Percentiles rank a stretch among this genome's conserved stretches.
phyloP scores from a whole-genome alignment of 2,888 invertebrate genomes.

The Archips crataeganus region DNA sequence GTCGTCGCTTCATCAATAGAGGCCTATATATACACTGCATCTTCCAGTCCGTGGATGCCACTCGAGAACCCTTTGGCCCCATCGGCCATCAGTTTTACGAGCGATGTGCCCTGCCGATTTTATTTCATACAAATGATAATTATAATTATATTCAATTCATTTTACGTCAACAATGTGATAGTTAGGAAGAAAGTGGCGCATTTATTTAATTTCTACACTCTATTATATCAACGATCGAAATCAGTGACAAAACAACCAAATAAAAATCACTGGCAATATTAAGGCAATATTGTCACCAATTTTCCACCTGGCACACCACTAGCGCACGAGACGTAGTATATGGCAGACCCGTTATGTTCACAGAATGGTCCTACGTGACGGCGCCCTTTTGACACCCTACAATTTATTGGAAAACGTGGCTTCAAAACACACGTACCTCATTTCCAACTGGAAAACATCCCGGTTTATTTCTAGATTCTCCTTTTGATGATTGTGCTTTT shows the following conservation, averaged over 20 bases:
- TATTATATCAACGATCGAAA: too few relatives aligned
- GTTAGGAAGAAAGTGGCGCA: too few relatives aligned
- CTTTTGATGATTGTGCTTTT: constrained; percentile 11
- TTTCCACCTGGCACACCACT: constrained; percentile 8
- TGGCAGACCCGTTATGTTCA: constrained; percentile 54
- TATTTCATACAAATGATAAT: too few relatives aligned
- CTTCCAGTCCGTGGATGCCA: too few relatives aligned
- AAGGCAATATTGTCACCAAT: not conserved
- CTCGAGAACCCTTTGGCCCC: too few relatives aligned
- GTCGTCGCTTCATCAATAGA: too few relatives aligned
- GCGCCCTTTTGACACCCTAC: constrained; percentile 60
- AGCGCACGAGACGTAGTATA: constrained; percentile 28
- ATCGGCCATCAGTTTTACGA: too few relatives aligned
- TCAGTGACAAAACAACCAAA: not conserved
- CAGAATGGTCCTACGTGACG: constrained; percentile 65
- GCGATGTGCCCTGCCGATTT: too few relatives aligned
- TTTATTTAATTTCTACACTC: too few relatives aligned
- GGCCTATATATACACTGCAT: too few relatives aligned
- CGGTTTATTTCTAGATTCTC: not conserved
- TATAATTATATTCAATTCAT: too few relatives aligned
- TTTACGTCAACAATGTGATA: too few relatives aligned
- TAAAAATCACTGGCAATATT: not conserved
- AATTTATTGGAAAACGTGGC: constrained; percentile 73
- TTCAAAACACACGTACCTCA: constrained; percentile 53
- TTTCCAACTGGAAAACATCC: constrained; percentile 48